phyloP scores from a whole-genome alignment of 2,797 vertebrate genomes.

The Apodemus agrarius region DNA sequence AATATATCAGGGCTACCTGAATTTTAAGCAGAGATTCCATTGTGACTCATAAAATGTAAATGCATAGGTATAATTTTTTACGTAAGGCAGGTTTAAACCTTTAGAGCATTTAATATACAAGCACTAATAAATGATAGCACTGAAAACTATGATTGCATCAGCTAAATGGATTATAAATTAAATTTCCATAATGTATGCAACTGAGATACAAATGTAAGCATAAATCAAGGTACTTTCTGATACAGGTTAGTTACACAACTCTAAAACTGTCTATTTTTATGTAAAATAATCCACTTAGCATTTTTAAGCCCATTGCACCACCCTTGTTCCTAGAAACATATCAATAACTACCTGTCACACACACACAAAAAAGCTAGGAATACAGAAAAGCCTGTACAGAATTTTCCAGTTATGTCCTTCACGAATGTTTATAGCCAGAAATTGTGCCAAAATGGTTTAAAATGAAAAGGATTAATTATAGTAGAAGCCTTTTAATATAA shows the following conservation, averaged over 20 bases:
- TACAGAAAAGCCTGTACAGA: conserved; percentile 91
- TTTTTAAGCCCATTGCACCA: conserved; percentile 91
- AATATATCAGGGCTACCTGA: conserved; percentile 88
- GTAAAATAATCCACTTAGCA: conserved; percentile 99
- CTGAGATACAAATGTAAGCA: conserved; percentile 94
- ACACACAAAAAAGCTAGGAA: conserved; percentile 93
- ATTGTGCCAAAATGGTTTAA: conserved; percentile 99
- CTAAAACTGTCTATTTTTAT: conserved; percentile 98
- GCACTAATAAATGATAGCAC: conserved; percentile 98
- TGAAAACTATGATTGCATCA: conserved; percentile 98
- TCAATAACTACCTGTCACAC: conserved; percentile 94
- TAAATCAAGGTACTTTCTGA: conserved; percentile 99
- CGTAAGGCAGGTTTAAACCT: conserved; percentile 92
- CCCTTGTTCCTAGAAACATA: conserved; percentile 91
- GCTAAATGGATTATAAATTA: conserved; percentile 99
- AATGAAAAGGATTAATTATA: conserved; percentile 98
- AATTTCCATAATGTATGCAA: conserved; percentile 99
- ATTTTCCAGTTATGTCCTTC: conserved; percentile 96
- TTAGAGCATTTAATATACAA: conserved; percentile 95
- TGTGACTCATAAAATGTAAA: conserved; percentile 96
- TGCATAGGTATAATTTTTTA: conserved; percentile 92
- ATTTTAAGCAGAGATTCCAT: conserved; percentile 93
- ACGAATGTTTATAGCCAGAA: conserved; percentile 99
- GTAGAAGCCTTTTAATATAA: conserved; percentile 99
- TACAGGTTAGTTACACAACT: conserved; percentile 98